Evolutionary conservation across 1,140 invertebrate genomes (phyloP).

Genomic region (Oncopodura yosiiana): DNA sequence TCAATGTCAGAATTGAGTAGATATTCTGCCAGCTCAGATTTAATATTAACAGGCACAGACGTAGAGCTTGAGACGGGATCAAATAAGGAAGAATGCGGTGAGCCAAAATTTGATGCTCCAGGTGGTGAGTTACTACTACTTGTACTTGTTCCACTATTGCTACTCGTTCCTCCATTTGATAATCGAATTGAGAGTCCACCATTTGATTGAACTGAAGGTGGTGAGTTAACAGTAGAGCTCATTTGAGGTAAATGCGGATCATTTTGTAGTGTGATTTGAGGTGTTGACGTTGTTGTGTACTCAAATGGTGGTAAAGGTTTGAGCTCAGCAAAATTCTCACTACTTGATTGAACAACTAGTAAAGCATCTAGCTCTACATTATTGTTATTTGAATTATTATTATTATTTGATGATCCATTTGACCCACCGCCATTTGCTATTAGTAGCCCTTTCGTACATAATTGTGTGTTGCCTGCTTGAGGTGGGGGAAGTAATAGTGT

Average conservation of each 20-base stretch:
- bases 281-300: conserved; percentile 73
- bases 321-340: conserved; percentile 60
- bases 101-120: conserved; percentile 1
- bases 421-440: neutral
- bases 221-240: conserved; percentile 75
- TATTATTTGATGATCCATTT: neutral
- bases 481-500: neutral
- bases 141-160: neutral
- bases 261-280: conserved; percentile 43
- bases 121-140: neutral
- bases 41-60: conserved; percentile 37
- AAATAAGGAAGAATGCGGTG: conserved; percentile 20
- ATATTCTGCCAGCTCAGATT: conserved; percentile 38
- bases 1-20: conserved; percentile 56
- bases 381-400: neutral
- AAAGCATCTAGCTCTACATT: conserved; percentile 21
- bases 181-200: too few species aligned
- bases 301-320: conserved; percentile 73
- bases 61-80: conserved; percentile 37
- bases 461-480: neutral
- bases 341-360: conserved; percentile 22
- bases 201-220: conserved; percentile 38
- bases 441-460: neutral
- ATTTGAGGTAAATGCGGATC: conserved; percentile 39
- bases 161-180: neutral